Base-by-base conservation (phyloP, 2,113 vertebrate species). In the Dromaius novaehollandiae region DNA sequence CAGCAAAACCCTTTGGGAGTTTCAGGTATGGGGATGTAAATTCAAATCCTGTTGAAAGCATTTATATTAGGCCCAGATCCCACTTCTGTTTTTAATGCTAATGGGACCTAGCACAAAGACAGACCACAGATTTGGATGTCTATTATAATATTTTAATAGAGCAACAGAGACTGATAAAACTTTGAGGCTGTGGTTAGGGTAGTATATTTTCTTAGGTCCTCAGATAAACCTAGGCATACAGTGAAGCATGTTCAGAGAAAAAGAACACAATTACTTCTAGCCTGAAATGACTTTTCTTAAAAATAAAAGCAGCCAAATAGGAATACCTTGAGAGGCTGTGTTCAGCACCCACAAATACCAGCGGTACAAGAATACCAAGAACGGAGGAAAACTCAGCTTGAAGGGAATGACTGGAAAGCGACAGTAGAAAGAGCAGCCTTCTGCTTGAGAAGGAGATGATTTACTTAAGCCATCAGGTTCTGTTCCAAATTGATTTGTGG, bases 331-430 rank as follows among this genome's bases (percentile, higher is more conserved):
- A 17, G 69, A 92, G 80, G 69, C 56, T 81, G 44, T 87, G 92
- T 73, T 89, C 88, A 87, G 65, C 61, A 90, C 88, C 88, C 94
- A 90, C 70, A 82, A 84, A 82, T 84, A 82, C 40, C 92, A 78
- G 38, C 25, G 14, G 51, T 51, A 51, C 1, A 6, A 83, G 83
- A 88, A 86, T 81, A 91, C 34, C 34, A 44, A 74, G 51, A 58
- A 44, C 15, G 13, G 63, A 79, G 89, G 61, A 93, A 88, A 86
- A 58, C 13, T 36, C 48, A 7, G 18, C 13, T 46, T n/a, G 8
- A 48, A 89, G 51, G 51, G 86, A 75, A 25, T 0, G 7, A 5
- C 20, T 28, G 51, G n/a, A 25, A 88, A 66, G n/a, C 24, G 40
- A 30, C 30, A 44, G n/a, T 60, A n/a, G 63, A 82, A 90, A 70